These are phyloP conservation scores for Linnaemya tessellans DNA, from an alignment of 2,888 invertebrate genomes.

Conservation along the genomic window DNA sequence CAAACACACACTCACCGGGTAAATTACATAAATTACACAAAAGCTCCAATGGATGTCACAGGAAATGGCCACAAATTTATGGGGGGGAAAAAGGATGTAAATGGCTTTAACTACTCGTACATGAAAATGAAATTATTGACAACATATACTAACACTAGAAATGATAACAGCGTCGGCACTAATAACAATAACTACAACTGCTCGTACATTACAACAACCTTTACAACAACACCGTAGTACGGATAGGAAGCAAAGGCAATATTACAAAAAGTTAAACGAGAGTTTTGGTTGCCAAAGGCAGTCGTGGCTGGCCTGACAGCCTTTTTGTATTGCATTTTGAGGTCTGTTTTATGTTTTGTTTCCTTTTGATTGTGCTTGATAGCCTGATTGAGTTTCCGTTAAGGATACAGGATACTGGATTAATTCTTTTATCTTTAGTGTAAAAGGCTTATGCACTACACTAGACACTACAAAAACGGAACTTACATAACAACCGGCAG, in stretches of 20 bases:
- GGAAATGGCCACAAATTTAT: constrained; percentile 2
- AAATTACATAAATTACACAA: constrained; percentile 1
- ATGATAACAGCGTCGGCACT: not conserved
- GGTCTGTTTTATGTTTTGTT: constrained; percentile 44
- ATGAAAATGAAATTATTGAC: constrained; percentile 44
- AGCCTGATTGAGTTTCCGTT: constrained; percentile 65
- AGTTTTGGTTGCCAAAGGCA: constrained; percentile 42
- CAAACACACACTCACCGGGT: not conserved
- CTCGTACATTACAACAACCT: not conserved
- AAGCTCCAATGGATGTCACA: constrained; percentile 12
- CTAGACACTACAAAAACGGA: constrained; percentile 1
- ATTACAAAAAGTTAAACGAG: constrained; percentile 1
- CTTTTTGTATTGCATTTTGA: constrained; percentile 42
- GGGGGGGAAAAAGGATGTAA: not conserved
- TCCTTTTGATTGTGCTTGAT: constrained; percentile 48
- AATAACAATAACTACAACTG: not conserved
- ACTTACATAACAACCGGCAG: constrained; percentile 7
- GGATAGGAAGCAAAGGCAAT: not conserved
- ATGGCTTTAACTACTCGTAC: constrained; percentile 8
- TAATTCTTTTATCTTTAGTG: constrained; percentile 46
- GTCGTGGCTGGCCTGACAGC: not conserved
- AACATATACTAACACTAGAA: constrained; percentile 16
- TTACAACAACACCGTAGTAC: not conserved
- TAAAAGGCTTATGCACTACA: constrained; percentile 12
- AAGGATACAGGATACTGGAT: constrained; percentile 64